Evolutionary conservation across 1,140 invertebrate genomes (phyloP).

Genomic region (Asbolus verrucosus): DNA sequence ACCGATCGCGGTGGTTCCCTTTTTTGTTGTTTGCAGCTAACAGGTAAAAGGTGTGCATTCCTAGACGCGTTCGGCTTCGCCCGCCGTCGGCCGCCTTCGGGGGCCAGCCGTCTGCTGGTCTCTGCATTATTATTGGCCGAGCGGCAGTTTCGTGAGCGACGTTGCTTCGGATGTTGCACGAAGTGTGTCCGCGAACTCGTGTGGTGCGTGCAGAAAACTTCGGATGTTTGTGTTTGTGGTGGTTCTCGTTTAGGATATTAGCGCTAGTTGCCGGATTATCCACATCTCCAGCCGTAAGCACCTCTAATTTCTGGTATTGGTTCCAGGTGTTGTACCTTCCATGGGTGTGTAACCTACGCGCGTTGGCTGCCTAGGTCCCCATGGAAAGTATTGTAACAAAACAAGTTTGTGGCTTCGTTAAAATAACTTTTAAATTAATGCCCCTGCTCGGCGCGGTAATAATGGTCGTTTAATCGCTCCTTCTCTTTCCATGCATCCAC

Average conservation of each 20-base stretch:
- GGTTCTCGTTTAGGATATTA: slow-evolving; percentile 11
- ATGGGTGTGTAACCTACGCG: slow-evolving; percentile 33
- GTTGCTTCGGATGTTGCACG: slow-evolving; percentile 13
- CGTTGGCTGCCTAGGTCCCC: slow-evolving; percentile 17
- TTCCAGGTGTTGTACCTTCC: slow-evolving; percentile 22
- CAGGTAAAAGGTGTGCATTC: slow-evolving; percentile 36
- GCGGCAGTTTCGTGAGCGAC: slow-evolving; percentile 28
- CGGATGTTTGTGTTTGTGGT: slow-evolving; percentile 29
- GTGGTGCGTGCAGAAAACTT: slow-evolving; percentile 29
- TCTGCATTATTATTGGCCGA: slow-evolving; percentile 30
- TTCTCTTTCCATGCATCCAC: no score
- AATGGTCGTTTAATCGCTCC: no score
- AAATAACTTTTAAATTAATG: slow-evolving; percentile 13
- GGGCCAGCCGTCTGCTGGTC: slow-evolving; percentile 15
- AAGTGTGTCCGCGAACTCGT: slow-evolving; percentile 33
- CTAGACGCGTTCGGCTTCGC: slow-evolving; percentile 12
- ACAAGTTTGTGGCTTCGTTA: background rate
- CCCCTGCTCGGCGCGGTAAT: no score
- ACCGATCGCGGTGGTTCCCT: background rate
- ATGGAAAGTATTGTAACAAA: slow-evolving; percentile 11
- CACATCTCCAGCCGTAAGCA: background rate
- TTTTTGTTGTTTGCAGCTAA: slow-evolving; percentile 18
- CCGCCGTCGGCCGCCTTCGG: background rate
- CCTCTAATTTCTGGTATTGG: background rate
- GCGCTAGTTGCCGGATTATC: slow-evolving; percentile 10